These are phyloP conservation scores for Sinocyclocheilus maitianheensis DNA, from an alignment of 2,113 vertebrate genomes.

Conservation along the genomic window DNA sequence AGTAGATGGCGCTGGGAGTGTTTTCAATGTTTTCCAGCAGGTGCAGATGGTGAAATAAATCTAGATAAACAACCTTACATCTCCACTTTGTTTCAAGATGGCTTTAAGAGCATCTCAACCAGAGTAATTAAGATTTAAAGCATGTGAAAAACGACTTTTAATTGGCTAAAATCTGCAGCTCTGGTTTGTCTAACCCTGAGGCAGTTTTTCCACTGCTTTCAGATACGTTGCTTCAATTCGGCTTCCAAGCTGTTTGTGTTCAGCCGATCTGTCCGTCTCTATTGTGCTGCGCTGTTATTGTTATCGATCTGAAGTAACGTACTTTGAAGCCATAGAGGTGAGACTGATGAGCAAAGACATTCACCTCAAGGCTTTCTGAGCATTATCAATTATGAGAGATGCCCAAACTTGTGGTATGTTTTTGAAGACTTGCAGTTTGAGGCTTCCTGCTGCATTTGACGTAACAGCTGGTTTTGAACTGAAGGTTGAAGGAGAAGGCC, in stretches of 20 bases:
- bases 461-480: neutral
- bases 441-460: neutral
- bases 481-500: slow-evolving; percentile 32
- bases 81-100: slow-evolving; percentile 23
- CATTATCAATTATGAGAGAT: slow-evolving; percentile 5
- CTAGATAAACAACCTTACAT: slow-evolving; percentile 2
- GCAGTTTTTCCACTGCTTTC: neutral
- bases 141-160: neutral
- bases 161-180: neutral
- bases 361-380: neutral
- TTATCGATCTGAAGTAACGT: slow-evolving; percentile 15
- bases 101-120: slow-evolving; percentile 18
- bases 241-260: neutral
- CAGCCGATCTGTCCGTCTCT: slow-evolving; percentile 6
- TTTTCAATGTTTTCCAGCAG: neutral
- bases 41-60: slow-evolving; percentile 11
- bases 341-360: slow-evolving; percentile 5
- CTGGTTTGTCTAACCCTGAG: neutral
- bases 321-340: slow-evolving; percentile 9
- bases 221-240: neutral
- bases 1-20: slow-evolving; percentile 3
- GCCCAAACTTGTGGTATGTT: neutral
- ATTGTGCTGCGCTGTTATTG: slow-evolving; percentile 21
- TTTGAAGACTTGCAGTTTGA: neutral
- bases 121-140: slow-evolving; percentile 25